Conservation (phyloP, 1,140 invertebrate genomes). For the Aphelinus atriplicis region DNA sequence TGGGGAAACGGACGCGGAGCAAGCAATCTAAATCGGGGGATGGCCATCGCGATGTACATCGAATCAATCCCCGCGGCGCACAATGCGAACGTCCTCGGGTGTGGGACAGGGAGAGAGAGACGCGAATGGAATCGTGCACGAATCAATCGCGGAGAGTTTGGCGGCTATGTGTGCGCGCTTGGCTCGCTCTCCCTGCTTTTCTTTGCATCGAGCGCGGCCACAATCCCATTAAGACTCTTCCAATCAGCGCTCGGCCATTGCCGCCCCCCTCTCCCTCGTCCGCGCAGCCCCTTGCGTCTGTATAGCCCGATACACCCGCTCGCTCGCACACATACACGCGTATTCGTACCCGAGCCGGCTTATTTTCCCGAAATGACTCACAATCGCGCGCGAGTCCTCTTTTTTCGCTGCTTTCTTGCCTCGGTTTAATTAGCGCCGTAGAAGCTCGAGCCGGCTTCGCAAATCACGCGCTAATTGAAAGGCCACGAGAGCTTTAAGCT, state of each 20-base stretch:
- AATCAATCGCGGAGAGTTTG: neutral
- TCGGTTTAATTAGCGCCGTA: conserved; percentile 45
- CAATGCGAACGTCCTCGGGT: no score
- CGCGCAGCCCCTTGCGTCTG: no score
- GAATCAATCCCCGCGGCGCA: conserved; percentile 4
- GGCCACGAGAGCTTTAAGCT: conserved; percentile 8
- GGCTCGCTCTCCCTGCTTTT: conserved; percentile 20
- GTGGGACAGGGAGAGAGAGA: no score
- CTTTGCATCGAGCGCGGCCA: conserved; percentile 16
- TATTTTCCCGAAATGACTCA: conserved; percentile 30
- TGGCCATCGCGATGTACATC: neutral
- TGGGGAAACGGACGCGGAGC: no score
- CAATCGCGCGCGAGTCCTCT: neutral
- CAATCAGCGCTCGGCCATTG: conserved; percentile 35
- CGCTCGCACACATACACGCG: no score
- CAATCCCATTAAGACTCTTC: conserved; percentile 41
- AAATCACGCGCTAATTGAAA: conserved; percentile 56
- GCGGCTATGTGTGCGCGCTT: no score
- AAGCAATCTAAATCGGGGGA: neutral
- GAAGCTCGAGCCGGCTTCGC: conserved; percentile 28
- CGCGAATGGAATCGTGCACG: no score
- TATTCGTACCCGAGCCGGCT: neutral
- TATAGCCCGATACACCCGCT: no score
- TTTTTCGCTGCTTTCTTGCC: neutral
- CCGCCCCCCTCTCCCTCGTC: no score